Evolutionary conservation across 2,888 invertebrate genomes (phyloP), one percentile per base, ranked within the genome.

Genomic region (Drosophila infuscata): DNA sequence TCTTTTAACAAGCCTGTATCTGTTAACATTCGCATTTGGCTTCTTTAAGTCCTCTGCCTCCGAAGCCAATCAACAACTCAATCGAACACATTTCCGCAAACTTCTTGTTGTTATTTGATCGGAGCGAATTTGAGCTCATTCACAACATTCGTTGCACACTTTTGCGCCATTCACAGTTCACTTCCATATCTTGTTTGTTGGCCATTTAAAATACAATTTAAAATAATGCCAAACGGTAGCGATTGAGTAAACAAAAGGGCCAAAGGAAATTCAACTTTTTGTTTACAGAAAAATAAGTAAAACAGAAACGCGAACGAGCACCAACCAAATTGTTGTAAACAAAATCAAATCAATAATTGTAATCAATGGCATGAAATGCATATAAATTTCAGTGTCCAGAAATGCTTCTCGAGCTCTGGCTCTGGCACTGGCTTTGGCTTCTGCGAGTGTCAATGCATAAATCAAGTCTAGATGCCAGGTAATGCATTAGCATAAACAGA

Each of bases 131-230:
- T 49, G 29, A 6, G 35, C 29, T 38, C 29, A 30, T 38, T 56
- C n/a, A 38, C 38, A 56, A 56, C 17, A 38, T 36, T 29, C 54
- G 33, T 29, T 15, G 46, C 17, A 38, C 36, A 46, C 43, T 17
- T 41, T 25, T 52, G 48, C 29, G 30, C 46, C 38, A 52, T 38
- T 70, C 54, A 54, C 33, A 32, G 41, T 57, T 62, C 59, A 70
- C 58, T 70, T 49, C 48, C 32, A 49, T 20, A 57, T 48, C 60
- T 73, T 73, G 52, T 81, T 70, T 68, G 77, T 53, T 67, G 68
- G 66, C 71, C 70, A 75, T 77, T 85, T 80, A 82, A 68, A 84
- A 85, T 71, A 69, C 81, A 85, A 80, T 84, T 85, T 68, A 52
- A 81, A 76, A 71, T 77, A 74, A 70, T 77, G 73, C 72, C 69